Base-by-base conservation (phyloP, 2,888 invertebrate genomes). In the Shargacucullia verbasci region DNA sequence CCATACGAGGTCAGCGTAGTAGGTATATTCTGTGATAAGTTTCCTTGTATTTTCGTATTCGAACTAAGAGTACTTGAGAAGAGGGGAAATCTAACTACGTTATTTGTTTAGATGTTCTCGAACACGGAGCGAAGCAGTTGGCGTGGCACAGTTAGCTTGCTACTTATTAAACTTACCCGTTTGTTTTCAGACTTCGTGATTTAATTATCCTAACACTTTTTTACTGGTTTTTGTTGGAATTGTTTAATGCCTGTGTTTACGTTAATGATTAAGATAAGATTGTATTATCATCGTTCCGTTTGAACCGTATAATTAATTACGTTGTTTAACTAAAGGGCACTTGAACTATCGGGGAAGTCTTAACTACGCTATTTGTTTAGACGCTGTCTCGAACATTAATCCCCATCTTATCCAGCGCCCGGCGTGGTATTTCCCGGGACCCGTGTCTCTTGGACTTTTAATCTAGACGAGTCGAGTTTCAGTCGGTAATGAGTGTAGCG, bases 401-500 rank as follows among this genome's bases (percentile, higher is more conserved):
- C 79, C 78, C 71, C 69, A 76, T 81, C 78, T 81, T 80, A 81
- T 82, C 78, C 76, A 77, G 69, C 66, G 65, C 65, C 70, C 53
- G 72, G 76, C 75, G 70, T 68, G 72, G 76, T 74, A 80, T 78
- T 80, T 77, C 74, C 71, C 75, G 73, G 79, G 82, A 81, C 82
- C 82, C 82, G 79, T 84, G 85, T 86, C 84, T 82, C 87, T 84
- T 80, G 81, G 84, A 88, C 88, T 92, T 92, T 92, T 91, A 92
- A 91, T 91, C 90, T 88, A 90, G 89, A 86, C 88, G 87, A 90
- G 88, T 88, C 81, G 87, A 88, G 89, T 89, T 92, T 87, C 83
- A 86, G 87, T 82, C 83, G 83, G 91, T 92, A 92, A 92, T 92
- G 91, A 92, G 92, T 89, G 91, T 90, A 88, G 91, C 91, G 87